Base-by-base conservation (phyloP, 1,140 invertebrate genomes). In the Solenopsis fugax region DNA sequence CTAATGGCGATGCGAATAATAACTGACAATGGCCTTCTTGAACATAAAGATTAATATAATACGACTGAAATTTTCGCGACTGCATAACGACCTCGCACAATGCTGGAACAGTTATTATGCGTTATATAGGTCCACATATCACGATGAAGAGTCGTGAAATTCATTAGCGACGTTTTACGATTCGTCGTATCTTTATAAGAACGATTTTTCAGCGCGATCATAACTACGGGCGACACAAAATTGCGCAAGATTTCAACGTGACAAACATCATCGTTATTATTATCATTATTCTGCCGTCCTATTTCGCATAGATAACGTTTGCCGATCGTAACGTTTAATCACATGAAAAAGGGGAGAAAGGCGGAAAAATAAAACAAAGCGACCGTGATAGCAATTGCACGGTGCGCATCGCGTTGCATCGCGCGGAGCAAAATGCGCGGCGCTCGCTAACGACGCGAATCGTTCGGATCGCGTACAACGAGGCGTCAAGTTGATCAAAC, bases 401-500 rank as follows among this genome's bases (percentile, higher is more conserved):
- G 13, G 6, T 12, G 24, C 48, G 64, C 50, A 21, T 58, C 50
- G 64, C 37, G 80, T 82, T 65, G 24, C 34, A 62, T 81, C 77
- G n/a, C n/a, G 29, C 56, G 45, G 52, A 69, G 62, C 18, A 16
- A 72, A 54, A 37, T 34, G 58, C 13, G 29, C 41, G 73, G n/a
- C 24, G 73, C 21, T 78, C 21, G 34, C 58, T 54, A 64, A 62
- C 41, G 48, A 64, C 16, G 37, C 12, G 67, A 67, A 75, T 56
- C 13, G 37, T 73, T 58, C 67, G 12, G 34, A 48, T 37, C 13
- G 56, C 29, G 5, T n/a, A 50, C 56, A 50, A 76, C 73, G 81
- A 89, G 72, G 77, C 65, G 72, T 77, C 56, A 81, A 72, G 90
- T 88, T 89, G 91, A 92, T 92, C 88, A 90, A 90, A 85, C 76